Evolutionary conservation across 2,113 vertebrate genomes (phyloP), one percentile per base, ranked within the genome.

Genomic region (Pionites leucogaster): DNA sequence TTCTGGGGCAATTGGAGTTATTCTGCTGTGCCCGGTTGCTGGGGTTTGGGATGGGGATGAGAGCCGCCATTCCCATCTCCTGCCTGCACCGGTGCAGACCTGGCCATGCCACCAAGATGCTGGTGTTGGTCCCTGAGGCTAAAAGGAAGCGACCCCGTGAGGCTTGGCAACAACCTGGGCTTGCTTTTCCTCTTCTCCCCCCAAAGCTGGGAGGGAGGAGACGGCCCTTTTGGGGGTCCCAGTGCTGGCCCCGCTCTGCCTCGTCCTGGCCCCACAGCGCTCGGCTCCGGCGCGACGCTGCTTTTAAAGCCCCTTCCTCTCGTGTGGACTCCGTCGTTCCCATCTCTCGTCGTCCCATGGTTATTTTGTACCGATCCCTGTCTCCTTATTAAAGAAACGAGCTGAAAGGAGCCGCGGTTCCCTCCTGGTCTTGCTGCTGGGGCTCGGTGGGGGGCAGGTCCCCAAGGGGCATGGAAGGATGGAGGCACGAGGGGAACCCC

Each of bases 341-440:
- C 11, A 97, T 98, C 97, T 97, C 96, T 97, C 88, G 23, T 97
- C 29, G 95, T 98, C 95, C 46, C 86, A 96, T 71, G 93, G 98
- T 98, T 97, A 96, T 98, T 98, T 98, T 98, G 98, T 98, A 98
- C 98, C 6, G 68, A 98, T 95, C 89, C 93, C 93, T 13, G 94
- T 98, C 95, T 98, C 98, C 98, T 98, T 97, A 98, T 98, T 98
- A 98, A 98, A 98, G 97, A 98, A 97, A 98, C 5, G 50, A 97
- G 98, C 97, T 97, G 96, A 98, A 98, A 98, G 95, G 86, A 97
- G 70, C 41, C 15, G 25, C 6, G 7, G 28, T 80, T 82, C 76
- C 92, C 80, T 49, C 5, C 70, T 86, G 62, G 91, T 96, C 44
- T 86, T 87, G 59, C 42, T 76, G 50, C 25, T 17, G 60, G 29